Evolutionary conservation across 2,888 invertebrate species (phyloP), one percentile per base, ranked within the genome.

Genomic region (Pterobdella sp.): DNA sequence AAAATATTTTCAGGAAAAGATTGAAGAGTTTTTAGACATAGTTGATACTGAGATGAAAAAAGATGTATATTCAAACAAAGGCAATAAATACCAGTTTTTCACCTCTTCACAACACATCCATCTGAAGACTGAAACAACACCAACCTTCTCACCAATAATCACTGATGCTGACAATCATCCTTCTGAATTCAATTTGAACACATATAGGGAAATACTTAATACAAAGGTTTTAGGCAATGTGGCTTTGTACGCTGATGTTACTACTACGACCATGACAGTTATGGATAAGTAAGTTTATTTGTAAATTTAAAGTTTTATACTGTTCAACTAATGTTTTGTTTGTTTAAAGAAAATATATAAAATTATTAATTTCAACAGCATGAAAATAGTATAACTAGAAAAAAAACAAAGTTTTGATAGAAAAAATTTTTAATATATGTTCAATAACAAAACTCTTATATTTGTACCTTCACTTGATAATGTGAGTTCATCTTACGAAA

Each of bases 201-300:
- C n/a, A 2, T 83, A 81, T 75, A 77, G 77, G 77, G 72, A 76
- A 0, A 77, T 90, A 81, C 85, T 94, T 64, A 87, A 87, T 75
- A 89, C 92, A 0, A 85, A 86, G 72, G 83, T 87, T 49, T 83
- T 94, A 72, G 94, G 94, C 1, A 89, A 93, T 29, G 85, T 92
- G 72, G 88, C 94, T 18, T 87, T 94, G 76, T 94, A 92, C 85
- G 86, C 89, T 1, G 92, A 93, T 78, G 87, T 91, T 72, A 83
- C 93, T 79, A 86, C 89, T 60, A 90, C 91, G 56, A 91, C 93
- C 0, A 90, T 90, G 88, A 84, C 87, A 76, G 84, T 92, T 68
- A 84, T 90, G 56, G 86, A 86, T 65, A 79, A 81, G 82, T 79
- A 80, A 75, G 34, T 31, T 18, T 32, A 31, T 1, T n/a, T n/a